Percentiles rank a stretch among this genome's conserved stretches.
Conservation (phyloP, 2,113 vertebrate species). For the Misgurnus anguillicaudatus region DNA sequence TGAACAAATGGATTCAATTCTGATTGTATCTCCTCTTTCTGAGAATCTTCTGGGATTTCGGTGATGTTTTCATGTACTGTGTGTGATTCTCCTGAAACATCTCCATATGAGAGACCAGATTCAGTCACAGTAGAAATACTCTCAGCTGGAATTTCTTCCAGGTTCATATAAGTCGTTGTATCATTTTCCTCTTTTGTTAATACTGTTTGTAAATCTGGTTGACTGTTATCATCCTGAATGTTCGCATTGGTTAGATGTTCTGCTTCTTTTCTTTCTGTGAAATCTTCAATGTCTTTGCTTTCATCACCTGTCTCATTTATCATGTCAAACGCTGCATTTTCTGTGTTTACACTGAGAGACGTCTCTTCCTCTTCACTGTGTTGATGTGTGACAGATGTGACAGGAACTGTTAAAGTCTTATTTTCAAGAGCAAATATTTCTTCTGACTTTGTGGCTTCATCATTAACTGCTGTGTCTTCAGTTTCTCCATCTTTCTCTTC, state of each 20-base stretch:
- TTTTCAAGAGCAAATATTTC: slow-evolving; percentile 14
- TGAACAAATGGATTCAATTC: background rate
- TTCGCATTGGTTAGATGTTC: too few species aligned
- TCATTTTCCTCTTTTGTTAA: too few species aligned
- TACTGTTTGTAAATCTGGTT: background rate
- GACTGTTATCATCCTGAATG: too few species aligned
- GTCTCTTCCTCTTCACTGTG: background rate
- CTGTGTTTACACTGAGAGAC: background rate
- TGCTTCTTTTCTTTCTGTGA: background rate
- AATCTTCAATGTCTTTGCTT: background rate
- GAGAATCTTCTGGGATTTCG: background rate
- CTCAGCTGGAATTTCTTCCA: too few species aligned
- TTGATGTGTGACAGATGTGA: background rate
- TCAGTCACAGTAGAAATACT: too few species aligned
- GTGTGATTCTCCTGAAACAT: too few species aligned
- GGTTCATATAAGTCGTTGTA: too few species aligned
- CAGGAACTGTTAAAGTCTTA: background rate
- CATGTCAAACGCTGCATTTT: background rate
- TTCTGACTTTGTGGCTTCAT: slow-evolving; percentile 17
- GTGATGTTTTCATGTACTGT: too few species aligned
- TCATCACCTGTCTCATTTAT: background rate
- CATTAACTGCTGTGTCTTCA: background rate
- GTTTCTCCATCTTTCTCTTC: slow-evolving; percentile 9
- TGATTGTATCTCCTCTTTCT: too few species aligned
- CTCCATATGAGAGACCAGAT: too few species aligned